Base-by-base conservation (phyloP, 2,888 invertebrate species). In the Ariolimax columbianus region DNA sequence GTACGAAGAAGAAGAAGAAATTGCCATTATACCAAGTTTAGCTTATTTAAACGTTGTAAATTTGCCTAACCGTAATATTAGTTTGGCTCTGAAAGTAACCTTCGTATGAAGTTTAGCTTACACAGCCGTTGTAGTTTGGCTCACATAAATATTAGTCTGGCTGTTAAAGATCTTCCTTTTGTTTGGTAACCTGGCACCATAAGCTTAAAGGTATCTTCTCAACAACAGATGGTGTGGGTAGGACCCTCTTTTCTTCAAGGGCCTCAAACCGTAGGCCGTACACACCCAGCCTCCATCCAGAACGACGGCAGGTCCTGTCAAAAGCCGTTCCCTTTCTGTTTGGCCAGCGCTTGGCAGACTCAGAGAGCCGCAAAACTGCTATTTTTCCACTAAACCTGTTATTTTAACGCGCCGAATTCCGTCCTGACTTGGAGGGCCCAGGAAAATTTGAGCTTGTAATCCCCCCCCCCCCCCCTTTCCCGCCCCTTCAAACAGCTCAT, bases 141-240 rank as follows among this genome's bases (percentile, higher is more conserved):
- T n/a, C n/a, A n/a, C n/a, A n/a, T n/a, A n/a, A n/a, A n/a, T n/a
- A n/a, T n/a, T n/a, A n/a, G n/a, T n/a, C n/a, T n/a, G n/a, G n/a
- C n/a, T n/a, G n/a, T n/a, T n/a, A n/a, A n/a, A n/a, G n/a, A 26
- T 40, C 33, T 9, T 40, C 23, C 30, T 72, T 19, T 23, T 72
- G 26, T 72, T 7, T 72, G 72, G 23, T 72, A 72, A 72, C 7
- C 72, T 40, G 72, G 7, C 36, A 68, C 36, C 36, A 7, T 7
- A 36, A 19, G 17, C 72, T 40, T 73, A 36, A 1, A 63, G 59
- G 75, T 73, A 47, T 73, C 40, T 73, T 40, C 38, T 19, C 51
- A 72, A 70, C 63, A 84, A 79, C 84, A 72, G 84, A 84, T 84
- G 78, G 77, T 33, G 84, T 55, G 79, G 84, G 79, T 14, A 40